Conservation (phyloP, 2,797 vertebrate species). For the Acanthurus lineatus region DNA sequence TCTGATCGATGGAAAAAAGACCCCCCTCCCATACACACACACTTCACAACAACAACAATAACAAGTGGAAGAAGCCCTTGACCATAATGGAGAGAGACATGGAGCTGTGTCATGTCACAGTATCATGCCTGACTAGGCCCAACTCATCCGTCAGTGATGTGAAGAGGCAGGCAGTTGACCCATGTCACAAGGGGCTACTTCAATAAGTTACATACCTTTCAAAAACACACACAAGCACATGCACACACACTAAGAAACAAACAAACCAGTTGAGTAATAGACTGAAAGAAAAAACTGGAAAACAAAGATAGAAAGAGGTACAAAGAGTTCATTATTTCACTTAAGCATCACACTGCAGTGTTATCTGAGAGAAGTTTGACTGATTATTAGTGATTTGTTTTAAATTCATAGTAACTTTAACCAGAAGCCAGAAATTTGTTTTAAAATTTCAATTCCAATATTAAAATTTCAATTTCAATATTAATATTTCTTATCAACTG, state of each 20-base stretch:
- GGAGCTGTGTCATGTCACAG: conserved; percentile 55
- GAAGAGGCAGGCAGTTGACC: conserved; percentile 52
- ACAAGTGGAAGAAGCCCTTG: conserved; percentile 58
- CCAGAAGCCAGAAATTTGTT: background rate
- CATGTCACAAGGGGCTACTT: conserved; percentile 49
- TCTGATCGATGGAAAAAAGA: conserved; percentile 68
- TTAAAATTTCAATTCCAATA: background rate
- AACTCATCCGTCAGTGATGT: conserved; percentile 70
- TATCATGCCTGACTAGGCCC: conserved; percentile 71
- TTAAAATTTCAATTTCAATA: background rate
- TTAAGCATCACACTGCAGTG: background rate
- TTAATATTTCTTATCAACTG: background rate
- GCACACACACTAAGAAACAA: background rate
- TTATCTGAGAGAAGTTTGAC: background rate
- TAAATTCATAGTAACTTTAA: background rate
- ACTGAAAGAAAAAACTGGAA: background rate
- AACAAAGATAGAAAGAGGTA: background rate
- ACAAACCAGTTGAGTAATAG: background rate
- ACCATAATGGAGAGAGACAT: conserved; percentile 66
- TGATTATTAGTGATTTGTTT: background rate
- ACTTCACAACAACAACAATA: conserved; percentile 57
- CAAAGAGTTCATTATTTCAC: background rate
- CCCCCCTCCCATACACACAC: background rate
- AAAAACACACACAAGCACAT: conserved; percentile 15
- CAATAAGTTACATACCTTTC: conserved; percentile 20